A percentile compares a stretch with the other conserved stretches of the same genome.
phyloP scores from a whole-genome alignment of 2,888 invertebrate genomes.

The Serripes groenlandicus region DNA sequence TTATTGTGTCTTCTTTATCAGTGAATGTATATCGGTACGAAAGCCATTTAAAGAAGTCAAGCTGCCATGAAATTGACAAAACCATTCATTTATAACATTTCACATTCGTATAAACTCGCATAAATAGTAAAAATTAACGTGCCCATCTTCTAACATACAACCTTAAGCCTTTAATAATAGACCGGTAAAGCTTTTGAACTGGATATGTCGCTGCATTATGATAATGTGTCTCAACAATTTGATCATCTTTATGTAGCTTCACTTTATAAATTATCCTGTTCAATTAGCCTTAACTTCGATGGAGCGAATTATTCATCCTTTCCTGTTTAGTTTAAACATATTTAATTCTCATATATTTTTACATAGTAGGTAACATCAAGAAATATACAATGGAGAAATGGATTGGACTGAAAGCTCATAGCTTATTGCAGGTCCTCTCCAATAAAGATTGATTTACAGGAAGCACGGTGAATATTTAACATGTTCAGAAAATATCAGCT shows the following conservation, averaged over 20 bases:
- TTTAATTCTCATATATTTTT: no score
- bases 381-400: no score
- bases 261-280: no score
- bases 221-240: background rate
- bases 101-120: constrained; percentile 9
- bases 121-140: constrained; percentile 20
- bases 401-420: no score
- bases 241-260: background rate
- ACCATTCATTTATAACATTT: constrained; percentile 23
- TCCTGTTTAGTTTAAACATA: no score
- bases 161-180: constrained; percentile 22
- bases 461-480: no score
- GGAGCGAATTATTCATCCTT: no score
- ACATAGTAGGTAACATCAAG: no score
- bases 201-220: constrained; percentile 1
- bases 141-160: constrained; percentile 4
- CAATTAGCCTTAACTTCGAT: no score
- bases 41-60: constrained; percentile 18
- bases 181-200: constrained; percentile 16
- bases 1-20: constrained; percentile 12
- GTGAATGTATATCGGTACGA: background rate
- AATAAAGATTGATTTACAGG: no score
- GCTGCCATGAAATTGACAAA: constrained; percentile 23
- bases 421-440: no score
- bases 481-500: no score